Evolutionary conservation across 2,797 vertebrate genomes (phyloP), one percentile per base, ranked within the genome.

Genomic region (Adelosebastes latens): DNA sequence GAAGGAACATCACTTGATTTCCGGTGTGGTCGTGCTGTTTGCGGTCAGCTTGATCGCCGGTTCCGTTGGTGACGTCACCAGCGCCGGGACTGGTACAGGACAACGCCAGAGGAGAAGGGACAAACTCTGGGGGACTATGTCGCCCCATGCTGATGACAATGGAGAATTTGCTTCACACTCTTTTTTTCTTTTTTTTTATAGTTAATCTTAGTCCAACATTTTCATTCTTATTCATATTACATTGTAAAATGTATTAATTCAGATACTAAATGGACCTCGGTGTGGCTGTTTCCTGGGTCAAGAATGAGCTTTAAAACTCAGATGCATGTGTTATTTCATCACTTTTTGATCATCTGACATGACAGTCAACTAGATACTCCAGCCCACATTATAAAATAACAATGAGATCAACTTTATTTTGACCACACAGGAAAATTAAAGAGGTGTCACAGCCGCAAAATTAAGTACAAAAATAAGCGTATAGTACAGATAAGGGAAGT

Each of bases 51-150:
- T 91, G 66, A 81, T 78, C 52, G 42, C 74, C 79, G 87, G 85
- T 85, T 62, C 73, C 12, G 25, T 70, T 80, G 60, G 82, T 96
- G 95, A 96, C 94, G 94, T 96, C 95, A 95, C 87, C 80, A 65
- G 77, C 79, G 67, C 92, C 86, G 87, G 88, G 85, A 90, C 79
- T 14, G 53, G 81, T 71, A 49, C 89, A 86, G 91, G 92, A 87
- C 86, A 83, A 83, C 81, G 70, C 46, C 36, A 71, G 70, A 79
- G 79, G 65, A 81, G 81, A 80, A 81, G 69, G 53, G 77, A 85
- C 75, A 58, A 11, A 82, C 76, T 76, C 49, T n/a, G 12, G 52
- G 25, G 59, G 71, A 36, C 34, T n/a, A 34, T 77, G 36, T 83
- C 81, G 85, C 84, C 89, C 70, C 79, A 69, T 80, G 56, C 73